A percentile compares a stretch with the other conserved stretches of the same genome.
phyloP scores from a whole-genome alignment of 1,140 invertebrate species.

The Probaryconus sp. region DNA sequence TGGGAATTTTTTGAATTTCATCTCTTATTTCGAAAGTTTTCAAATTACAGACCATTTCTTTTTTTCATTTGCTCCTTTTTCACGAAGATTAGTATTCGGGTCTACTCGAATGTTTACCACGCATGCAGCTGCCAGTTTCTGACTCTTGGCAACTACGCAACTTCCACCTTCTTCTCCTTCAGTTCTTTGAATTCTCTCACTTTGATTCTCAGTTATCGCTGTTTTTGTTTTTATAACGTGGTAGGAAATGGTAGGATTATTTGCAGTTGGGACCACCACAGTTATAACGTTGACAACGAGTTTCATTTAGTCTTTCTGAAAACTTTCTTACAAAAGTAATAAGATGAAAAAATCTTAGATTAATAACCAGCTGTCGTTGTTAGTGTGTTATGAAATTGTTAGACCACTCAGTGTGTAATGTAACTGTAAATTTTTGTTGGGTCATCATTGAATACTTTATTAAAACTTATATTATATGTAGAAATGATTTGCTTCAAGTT shows the following conservation, averaged over 20 bases:
- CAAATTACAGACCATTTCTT: conserved; percentile 29
- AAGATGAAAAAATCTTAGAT: too few species aligned
- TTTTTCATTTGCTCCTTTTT: conserved; percentile 28
- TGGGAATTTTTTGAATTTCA: conserved; percentile 15
- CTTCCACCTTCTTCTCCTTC: conserved; percentile 55
- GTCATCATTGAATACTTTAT: too few species aligned
- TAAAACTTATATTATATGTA: too few species aligned
- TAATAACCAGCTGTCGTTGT: too few species aligned
- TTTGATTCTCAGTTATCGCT: conserved; percentile 48
- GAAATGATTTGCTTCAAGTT: too few species aligned
- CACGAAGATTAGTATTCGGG: conserved; percentile 47
- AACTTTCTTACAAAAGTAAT: too few species aligned
- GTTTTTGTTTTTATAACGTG: conserved; percentile 47
- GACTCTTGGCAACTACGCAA: conserved; percentile 57
- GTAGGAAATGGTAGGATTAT: conserved; percentile 46
- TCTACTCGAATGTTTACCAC: conserved; percentile 35
- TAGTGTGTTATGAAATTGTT: too few species aligned
- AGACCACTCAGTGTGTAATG: too few species aligned
- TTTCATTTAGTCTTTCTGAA: too few species aligned
- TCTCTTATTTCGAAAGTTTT: conserved; percentile 36
- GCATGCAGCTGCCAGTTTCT: conserved; percentile 54
- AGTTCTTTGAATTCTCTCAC: conserved; percentile 54
- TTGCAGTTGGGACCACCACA: conserved; percentile 39
- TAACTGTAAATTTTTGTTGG: too few species aligned
- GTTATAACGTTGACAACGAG: too few species aligned